Base-by-base conservation (phyloP, 2,888 invertebrate genomes). In the Galerucella pusilla region DNA sequence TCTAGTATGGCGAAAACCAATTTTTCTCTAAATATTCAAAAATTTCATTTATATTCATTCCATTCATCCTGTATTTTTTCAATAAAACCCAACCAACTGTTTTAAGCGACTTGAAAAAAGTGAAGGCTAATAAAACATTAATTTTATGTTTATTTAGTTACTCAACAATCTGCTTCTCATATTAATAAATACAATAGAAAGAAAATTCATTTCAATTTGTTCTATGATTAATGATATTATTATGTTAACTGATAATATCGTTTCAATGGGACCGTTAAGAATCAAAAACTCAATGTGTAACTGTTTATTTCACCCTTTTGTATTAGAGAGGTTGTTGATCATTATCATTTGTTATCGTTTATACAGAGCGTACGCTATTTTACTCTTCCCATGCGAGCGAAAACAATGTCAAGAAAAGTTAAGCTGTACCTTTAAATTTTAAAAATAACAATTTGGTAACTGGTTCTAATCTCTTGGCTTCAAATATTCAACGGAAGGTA, bases 161-260 rank as follows among this genome's bases (percentile, higher is more conserved):
- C 11, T 20, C 20, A 42, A 67, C 65, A 65, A 65, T 65, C 16
- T 57, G 76, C 77, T 72, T 79, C 78, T 80, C 80, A 79, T 78
- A 79, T 80, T 75, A 73, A 79, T 78, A 76, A 80, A 76, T 75
- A 79, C 71, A 77, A 79, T 78, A 75, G 77, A 78, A 79, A 69
- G 61, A 65, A 54, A 74, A 69, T 79, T 75, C 75, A 79, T 78
- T 77, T 69, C 59, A 79, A 71, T 78, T 76, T 80, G 76, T 74
- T 76, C 70, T 78, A 78, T 79, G 78, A 79, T 79, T 79, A 78
- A 79, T 78, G 68, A 68, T 71, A 46, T 61, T 75, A 76, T 79
- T 79, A 78, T 77, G 78, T 78, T 77, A 77, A 79, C 72, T 71
- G 71, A 71, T 74, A 59, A 65, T 61, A 69, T 76, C 70, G 75